Evolutionary conservation across 1,140 invertebrate genomes (phyloP), one percentile per base, ranked within the genome.

Genomic region (Proctacanthus coquilletti): DNA sequence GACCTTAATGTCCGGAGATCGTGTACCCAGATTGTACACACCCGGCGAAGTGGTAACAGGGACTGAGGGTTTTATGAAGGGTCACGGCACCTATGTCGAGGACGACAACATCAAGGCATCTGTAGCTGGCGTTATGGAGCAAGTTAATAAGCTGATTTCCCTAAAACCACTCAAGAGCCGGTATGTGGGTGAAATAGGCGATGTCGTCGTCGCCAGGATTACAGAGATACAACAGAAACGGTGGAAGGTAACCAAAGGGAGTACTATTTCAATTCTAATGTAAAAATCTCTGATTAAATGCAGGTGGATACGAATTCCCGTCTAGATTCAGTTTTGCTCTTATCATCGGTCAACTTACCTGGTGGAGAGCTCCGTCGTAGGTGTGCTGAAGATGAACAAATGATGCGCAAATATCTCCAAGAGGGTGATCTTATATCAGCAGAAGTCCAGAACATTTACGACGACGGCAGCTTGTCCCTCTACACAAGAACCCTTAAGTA

Each of bases 351-450:
- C 4, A 98, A 98, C 72, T 69, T 99, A 45, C 94, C 94, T 30
- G 92, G 92, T 25, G 95, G 58, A 3, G 56, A 61, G 37, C 35
- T 93, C 75, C 74, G 94, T 48, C 66, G 92, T 46, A 73, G 92
- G 61, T 92, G 85, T 9, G 80, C 78, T 4, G 94, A 98, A 70
- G 95, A 98, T 73, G 93, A 98, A 61, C 78, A 94, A 53, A 84
- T 86, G 65, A 98, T 99, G 95, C 69, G 93, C 38, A 74, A 82
- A 30, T 94, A 93, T 65, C 62, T 98, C 11, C 77, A 85, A 58
- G 93, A 98, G 66, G 94, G 94, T 17, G 95, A 98, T 65, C 64
- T 98, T 0, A 91, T 98, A 23, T 95, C 88, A 64, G 93, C 93
- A 9, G 92, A 98, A 72, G 93, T 98, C 18, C 87, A 98, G 58